phyloP scores from a whole-genome alignment of 2,888 invertebrate species.

The Perdita meconis region DNA sequence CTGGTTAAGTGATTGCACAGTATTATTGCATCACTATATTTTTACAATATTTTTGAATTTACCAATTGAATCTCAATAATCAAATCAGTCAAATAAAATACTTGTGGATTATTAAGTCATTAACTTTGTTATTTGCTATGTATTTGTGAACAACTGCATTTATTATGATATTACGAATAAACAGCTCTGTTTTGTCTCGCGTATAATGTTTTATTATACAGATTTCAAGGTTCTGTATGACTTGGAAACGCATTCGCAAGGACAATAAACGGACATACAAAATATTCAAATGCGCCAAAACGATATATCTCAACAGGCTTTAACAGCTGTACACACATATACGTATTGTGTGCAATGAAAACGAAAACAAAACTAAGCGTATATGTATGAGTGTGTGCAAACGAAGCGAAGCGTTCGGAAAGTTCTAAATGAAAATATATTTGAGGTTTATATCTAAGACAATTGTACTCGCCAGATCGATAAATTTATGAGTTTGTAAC shows the following conservation, averaged over 20 bases:
- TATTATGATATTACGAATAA: neutral
- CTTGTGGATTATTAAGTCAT: neutral
- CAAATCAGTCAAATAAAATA: conserved; percentile 24
- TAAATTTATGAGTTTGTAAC: neutral
- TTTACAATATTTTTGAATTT: neutral
- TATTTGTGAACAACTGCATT: neutral
- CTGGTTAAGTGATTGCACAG: no score
- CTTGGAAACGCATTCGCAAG: conserved; percentile 18
- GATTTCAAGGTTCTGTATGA: conserved; percentile 7
- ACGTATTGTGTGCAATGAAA: conserved; percentile 28
- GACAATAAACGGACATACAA: conserved; percentile 13
- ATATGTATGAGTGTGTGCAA: neutral
- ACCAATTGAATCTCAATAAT: neutral
- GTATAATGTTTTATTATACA: conserved; percentile 12
- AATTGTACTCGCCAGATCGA: conserved; percentile 4
- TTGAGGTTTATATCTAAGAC: neutral
- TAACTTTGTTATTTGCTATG: neutral
- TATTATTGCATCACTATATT: no score
- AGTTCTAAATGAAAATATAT: neutral
- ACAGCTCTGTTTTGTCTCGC: neutral
- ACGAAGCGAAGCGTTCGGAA: conserved; percentile 15
- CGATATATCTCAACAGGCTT: conserved; percentile 32
- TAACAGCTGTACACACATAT: conserved; percentile 43
- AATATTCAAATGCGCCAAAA: conserved; percentile 52
- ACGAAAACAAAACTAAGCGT: conserved; percentile 32